Conservation (phyloP, 2,888 invertebrate species). For the Terebella lapidaria region DNA sequence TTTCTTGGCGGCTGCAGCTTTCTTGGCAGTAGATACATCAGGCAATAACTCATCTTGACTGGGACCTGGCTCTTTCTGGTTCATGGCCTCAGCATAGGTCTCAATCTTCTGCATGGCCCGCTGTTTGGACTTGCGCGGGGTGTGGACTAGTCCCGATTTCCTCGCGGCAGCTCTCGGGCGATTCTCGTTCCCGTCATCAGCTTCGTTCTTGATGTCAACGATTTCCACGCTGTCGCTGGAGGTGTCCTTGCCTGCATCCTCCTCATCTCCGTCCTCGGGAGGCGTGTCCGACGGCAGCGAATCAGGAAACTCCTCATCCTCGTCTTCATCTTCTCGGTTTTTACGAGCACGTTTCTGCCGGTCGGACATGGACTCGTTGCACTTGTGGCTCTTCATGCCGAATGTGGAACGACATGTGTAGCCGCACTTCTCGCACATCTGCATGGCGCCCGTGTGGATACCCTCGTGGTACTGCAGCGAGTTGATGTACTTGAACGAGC, state of each 20-base stretch:
- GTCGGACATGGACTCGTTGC: not conserved
- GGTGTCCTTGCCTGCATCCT: not conserved
- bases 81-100: not conserved
- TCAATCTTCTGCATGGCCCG: not conserved
- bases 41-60: too few relatives aligned
- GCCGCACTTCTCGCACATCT: constrained; percentile 15
- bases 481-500: constrained; percentile 22
- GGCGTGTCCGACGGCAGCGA: too few relatives aligned
- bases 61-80: not conserved
- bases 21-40: not conserved
- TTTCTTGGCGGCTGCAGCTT: too few relatives aligned
- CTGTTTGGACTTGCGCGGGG: not conserved
- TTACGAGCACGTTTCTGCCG: not conserved
- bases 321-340: not conserved
- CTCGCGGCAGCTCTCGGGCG: not conserved
- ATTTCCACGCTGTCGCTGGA: not conserved
- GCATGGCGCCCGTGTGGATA: constrained; percentile 13
- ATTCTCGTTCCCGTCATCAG: not conserved
- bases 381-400: constrained; percentile 12
- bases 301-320: not conserved
- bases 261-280: too few relatives aligned
- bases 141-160: not conserved
- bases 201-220: not conserved
- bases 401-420: constrained; percentile 3
- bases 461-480: constrained; percentile 20